Conservation (phyloP, 2,888 invertebrate species). For the Chironomus tentans region DNA sequence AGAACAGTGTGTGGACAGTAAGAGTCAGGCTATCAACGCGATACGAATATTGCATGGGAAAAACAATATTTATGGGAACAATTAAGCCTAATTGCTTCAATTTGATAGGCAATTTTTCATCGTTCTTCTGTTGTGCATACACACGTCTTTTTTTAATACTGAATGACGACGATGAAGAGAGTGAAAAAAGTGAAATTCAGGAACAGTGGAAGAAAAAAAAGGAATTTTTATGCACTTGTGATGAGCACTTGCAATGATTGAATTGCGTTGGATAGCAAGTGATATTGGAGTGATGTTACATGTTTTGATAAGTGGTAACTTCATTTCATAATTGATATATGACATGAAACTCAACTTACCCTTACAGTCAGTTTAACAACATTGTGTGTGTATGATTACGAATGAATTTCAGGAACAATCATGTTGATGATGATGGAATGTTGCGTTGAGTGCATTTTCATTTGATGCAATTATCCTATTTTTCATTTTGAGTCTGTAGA, state of each 20-base stretch:
- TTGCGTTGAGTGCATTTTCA: conserved; percentile 26
- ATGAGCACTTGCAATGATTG: not conserved
- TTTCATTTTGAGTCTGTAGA: not conserved
- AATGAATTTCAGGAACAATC: not conserved
- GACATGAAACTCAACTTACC: not conserved
- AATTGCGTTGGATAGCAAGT: too few relatives aligned
- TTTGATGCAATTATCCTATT: conserved; percentile 22
- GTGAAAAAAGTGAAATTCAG: not conserved
- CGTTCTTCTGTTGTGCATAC: conserved; percentile 14
- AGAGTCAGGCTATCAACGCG: conserved; percentile 14
- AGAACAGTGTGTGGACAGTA: not conserved
- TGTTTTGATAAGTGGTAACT: conserved; percentile 25
- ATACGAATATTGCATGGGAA: conserved; percentile 9
- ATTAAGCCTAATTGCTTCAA: conserved; percentile 27
- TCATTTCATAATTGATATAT: conserved; percentile 21
- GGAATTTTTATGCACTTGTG: conserved; percentile 16
- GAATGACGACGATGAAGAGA: not conserved
- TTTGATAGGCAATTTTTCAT: conserved; percentile 27
- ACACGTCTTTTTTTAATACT: not conserved
- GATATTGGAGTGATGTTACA: conserved; percentile 3
- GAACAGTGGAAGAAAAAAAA: not conserved
- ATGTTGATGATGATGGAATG: not conserved
- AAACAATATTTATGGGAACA: conserved; percentile 27
- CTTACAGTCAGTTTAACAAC: not conserved
- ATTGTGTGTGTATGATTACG: not conserved